phyloP scores from a whole-genome alignment of 2,797 vertebrate species.

The Intellagama lesueurii region DNA sequence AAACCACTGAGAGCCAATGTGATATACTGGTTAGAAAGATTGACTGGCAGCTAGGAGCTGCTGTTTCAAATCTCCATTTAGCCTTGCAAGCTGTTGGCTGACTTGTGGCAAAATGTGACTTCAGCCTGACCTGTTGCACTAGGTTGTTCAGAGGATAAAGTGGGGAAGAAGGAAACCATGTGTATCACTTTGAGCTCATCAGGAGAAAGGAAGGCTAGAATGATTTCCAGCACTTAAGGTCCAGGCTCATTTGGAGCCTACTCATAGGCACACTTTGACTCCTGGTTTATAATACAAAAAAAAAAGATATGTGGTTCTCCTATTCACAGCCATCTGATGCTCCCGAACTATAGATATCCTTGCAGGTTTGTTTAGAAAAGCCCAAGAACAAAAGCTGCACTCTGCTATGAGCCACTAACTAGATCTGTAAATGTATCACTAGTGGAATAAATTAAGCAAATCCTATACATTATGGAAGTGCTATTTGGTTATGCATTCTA shows the following conservation, averaged over 20 bases:
- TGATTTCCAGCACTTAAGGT: too few relatives aligned
- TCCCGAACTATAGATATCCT: not conserved
- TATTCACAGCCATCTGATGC: not conserved
- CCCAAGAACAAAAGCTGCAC: not conserved
- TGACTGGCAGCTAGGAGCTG: not conserved
- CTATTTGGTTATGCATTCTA: not conserved
- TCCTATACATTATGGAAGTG: not conserved
- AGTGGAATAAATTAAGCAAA: not conserved
- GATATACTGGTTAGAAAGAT: not conserved
- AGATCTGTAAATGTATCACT: not conserved
- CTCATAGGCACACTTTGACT: not conserved
- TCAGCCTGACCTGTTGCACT: not conserved
- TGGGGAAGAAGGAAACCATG: too few relatives aligned
- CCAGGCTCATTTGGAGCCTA: not conserved
- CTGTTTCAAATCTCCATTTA: not conserved
- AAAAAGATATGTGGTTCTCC: not conserved
- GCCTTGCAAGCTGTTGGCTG: not conserved
- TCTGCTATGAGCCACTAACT: not conserved
- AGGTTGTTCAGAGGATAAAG: not conserved
- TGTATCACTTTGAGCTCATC: too few relatives aligned
- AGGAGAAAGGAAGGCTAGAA: not conserved
- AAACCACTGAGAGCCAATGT: not conserved
- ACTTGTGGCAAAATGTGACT: too few relatives aligned
- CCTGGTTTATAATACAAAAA: not conserved
- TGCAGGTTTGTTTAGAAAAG: conserved; percentile 14